These are phyloP conservation scores for Thunnus maccoyii DNA, from an alignment of 2,113 vertebrate genomes.

Conservation along the genomic window DNA sequence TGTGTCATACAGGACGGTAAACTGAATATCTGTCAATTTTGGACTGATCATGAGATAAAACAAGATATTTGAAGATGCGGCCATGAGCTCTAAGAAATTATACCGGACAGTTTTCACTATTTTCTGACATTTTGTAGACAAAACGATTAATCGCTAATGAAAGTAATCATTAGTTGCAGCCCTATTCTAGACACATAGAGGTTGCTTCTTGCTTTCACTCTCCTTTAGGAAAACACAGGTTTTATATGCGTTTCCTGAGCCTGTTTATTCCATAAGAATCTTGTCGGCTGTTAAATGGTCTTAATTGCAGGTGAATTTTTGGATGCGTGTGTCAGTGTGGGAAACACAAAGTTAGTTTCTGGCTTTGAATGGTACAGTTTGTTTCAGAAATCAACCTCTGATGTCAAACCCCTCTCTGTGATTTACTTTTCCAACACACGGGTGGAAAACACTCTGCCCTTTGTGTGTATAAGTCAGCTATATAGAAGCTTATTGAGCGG, in stretches of 20 bases:
- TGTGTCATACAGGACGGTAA: no score
- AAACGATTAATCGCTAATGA: neutral
- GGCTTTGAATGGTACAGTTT: slow-evolving; percentile 52
- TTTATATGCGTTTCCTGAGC: no score
- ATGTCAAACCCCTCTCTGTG: slow-evolving; percentile 59
- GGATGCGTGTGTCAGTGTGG: neutral
- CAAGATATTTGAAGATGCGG: no score
- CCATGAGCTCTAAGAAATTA: no score
- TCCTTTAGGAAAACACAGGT: neutral
- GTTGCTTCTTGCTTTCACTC: neutral
- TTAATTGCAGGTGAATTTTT: slow-evolving; percentile 7
- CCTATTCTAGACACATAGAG: neutral
- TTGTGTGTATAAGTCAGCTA: slow-evolving; percentile 77
- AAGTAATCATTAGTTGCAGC: neutral
- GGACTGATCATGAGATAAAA: no score
- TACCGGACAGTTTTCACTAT: no score
- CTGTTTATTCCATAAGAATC: neutral
- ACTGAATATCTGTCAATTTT: no score
- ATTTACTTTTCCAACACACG: slow-evolving; percentile 62
- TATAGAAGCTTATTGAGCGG: slow-evolving; percentile 73
- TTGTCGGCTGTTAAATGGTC: neutral
- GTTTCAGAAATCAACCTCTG: slow-evolving; percentile 41
- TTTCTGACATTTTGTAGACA: no score
- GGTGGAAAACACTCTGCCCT: slow-evolving; percentile 79
- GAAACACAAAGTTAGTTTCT: neutral